Evolutionary conservation across 2,797 vertebrate genomes (phyloP), one percentile per base, ranked within the genome.

Genomic region (Neopelma chrysocephalum): DNA sequence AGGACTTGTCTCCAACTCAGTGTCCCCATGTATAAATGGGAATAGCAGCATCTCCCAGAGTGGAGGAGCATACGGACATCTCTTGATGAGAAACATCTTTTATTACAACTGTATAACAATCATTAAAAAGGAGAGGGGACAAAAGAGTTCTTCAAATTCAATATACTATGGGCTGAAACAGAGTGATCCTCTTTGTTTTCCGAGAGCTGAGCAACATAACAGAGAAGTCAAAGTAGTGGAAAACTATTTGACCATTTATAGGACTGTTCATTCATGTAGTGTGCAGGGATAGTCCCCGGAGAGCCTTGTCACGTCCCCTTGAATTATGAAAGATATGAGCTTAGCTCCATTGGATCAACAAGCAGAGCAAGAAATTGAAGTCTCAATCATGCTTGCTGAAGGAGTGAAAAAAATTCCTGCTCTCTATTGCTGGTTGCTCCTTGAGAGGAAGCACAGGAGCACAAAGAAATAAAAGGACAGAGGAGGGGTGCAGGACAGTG

Each of bases 291-390:
- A 87, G 73, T 82, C 73, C 70, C 65, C 34, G 57, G 66, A 61
- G 16, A 81, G 18, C 69, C 38, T 75, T 83, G 76, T 81, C 83
- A 90, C 1, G 1, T 93, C 34, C 3, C 42, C 66, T 87, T 81
- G 62, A 81, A 94, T 96, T 92, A 92, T 89, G 89, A 95, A 82
- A 66, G 42, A 79, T 89, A 92, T 83, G 89, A 94, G 77, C 43
- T 92, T 65, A 93, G 62, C 54, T 84, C 77, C 2, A 1, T 48
- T 58, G 77, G 90, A 94, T 87, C 92, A 96, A 82, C 53, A 94
- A 83, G 48, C 73, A 84, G 50, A 45, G 72, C 65, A 95, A 94
- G 79, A 95, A 95, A 95, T 72, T 58, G 65, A 84, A 90, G 73
- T 76, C 73, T 92, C 73, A 90, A 19, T 90, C 92, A 93, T 58